Evolutionary conservation across 2,888 invertebrate genomes (phyloP).

Genomic region (Onchidella celtica): DNA sequence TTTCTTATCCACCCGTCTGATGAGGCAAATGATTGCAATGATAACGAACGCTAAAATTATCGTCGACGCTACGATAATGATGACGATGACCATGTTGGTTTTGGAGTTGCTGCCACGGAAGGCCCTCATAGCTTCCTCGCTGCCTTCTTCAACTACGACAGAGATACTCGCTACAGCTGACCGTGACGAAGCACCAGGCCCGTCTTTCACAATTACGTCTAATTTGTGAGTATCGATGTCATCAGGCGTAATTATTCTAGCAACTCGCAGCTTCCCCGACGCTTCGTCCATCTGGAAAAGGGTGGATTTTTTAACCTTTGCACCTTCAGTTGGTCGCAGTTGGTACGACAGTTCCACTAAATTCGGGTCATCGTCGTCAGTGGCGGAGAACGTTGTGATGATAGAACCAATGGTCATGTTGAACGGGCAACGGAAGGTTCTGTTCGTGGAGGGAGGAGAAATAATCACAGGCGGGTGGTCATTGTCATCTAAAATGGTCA

Average conservation of each 20-base stretch:
- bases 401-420: conserved; percentile 66
- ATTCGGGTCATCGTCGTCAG: conserved; percentile 94
- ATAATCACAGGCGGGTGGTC: conserved; percentile 90
- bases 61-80: conserved; percentile 66
- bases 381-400: conserved; percentile 86
- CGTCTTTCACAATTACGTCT: conserved; percentile 67
- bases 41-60: conserved; percentile 67
- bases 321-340: conserved; percentile 89
- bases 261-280: conserved; percentile 78
- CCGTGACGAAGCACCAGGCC: conserved; percentile 32
- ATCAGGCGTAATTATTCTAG: conserved; percentile 61
- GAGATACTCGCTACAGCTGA: conserved; percentile 37
- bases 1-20: conserved; percentile 62
- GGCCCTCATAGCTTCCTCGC: conserved; percentile 45
- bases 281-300: conserved; percentile 80
- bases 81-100: conserved; percentile 63
- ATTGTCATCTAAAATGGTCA: conserved; percentile 96
- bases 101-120: conserved; percentile 14
- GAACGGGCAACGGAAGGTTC: conserved; percentile 67
- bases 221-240: conserved; percentile 65
- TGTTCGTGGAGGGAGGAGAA: conserved; percentile 68
- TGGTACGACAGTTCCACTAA: conserved; percentile 96
- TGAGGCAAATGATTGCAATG: conserved; percentile 65
- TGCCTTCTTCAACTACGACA: conserved; percentile 35
- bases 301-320: conserved; percentile 81